A percentile compares a stretch with the other conserved stretches of the same genome.
Conservation (phyloP, 2,888 invertebrate genomes). For the Ectropis crepuscularia region DNA sequence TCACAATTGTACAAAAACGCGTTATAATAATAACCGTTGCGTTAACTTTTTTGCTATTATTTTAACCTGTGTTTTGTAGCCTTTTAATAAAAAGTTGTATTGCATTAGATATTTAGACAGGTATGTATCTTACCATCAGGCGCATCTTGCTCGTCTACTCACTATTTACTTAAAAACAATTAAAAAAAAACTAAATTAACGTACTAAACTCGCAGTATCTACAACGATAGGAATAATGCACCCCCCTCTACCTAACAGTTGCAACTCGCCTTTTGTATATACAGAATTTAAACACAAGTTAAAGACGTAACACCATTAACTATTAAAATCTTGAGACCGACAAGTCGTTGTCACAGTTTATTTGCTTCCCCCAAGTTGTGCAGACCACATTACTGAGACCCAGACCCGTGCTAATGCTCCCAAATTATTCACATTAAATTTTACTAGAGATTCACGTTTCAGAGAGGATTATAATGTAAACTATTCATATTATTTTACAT, state of each 20-base stretch:
- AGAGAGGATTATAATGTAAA: slow-evolving; percentile 24
- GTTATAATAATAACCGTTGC: too few species aligned
- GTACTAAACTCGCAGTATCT: too few species aligned
- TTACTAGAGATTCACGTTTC: slow-evolving; percentile 47
- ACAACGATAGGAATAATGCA: too few species aligned
- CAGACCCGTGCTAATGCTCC: slow-evolving; percentile 47
- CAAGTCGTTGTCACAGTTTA: slow-evolving; percentile 50
- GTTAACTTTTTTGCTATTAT: too few species aligned
- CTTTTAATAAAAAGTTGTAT: too few species aligned
- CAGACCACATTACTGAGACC: slow-evolving; percentile 51
- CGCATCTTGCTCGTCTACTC: too few species aligned
- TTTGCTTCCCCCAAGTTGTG: slow-evolving; percentile 51
- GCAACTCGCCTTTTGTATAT: slow-evolving; percentile 14
- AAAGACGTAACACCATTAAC: slow-evolving; percentile 32
- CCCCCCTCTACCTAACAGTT: not conserved
- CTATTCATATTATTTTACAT: slow-evolving; percentile 22
- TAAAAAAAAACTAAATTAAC: too few species aligned
- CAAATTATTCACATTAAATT: slow-evolving; percentile 56
- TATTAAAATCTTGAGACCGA: slow-evolving; percentile 46
- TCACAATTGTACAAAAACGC: too few species aligned
- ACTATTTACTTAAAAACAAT: too few species aligned
- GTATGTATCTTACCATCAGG: too few species aligned
- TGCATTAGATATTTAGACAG: too few species aligned
- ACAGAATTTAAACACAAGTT: slow-evolving; percentile 30
- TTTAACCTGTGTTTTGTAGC: too few species aligned